These are phyloP conservation scores for Theonella swinhoei DNA, from an alignment of 37 sponge, comb jelly and placozoan genomes.

Conservation along the genomic window DNA sequence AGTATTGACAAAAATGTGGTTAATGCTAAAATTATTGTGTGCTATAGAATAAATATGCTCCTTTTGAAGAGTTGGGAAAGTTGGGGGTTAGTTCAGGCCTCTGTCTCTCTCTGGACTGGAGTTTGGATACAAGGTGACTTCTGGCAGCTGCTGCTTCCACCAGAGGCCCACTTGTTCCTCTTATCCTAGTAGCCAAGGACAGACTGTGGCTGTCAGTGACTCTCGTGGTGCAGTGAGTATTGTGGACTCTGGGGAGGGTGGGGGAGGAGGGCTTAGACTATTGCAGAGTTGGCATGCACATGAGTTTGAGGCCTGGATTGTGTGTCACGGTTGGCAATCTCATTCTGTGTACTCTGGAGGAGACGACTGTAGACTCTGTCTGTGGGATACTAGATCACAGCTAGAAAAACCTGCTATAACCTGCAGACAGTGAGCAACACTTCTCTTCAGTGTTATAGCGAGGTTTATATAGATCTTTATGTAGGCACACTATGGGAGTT, in stretches of 20 bases:
- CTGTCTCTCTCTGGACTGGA: constrained; percentile 80
- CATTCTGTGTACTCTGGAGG: constrained; percentile 74
- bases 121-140: not conserved
- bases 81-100: not conserved
- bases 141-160: not conserved
- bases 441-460: no score
- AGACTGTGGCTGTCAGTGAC: constrained; percentile 51
- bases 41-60: not conserved
- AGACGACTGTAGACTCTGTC: constrained; percentile 62
- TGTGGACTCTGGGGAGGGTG: not conserved
- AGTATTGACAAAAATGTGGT: not conserved
- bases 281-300: constrained; percentile 74
- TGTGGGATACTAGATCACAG: constrained; percentile 49
- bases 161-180: not conserved
- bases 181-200: not conserved
- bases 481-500: constrained; percentile 88
- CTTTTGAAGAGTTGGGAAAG: not conserved
- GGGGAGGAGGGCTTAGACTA: not conserved
- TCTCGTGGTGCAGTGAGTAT: constrained; percentile 34
- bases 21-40: not conserved
- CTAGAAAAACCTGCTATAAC: not conserved
- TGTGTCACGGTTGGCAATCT: constrained; percentile 39
- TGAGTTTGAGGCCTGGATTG: constrained; percentile 86
- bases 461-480: not conserved
- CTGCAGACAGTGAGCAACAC: constrained; percentile 13